phyloP scores from a whole-genome alignment of 2,888 invertebrate species.

The Leuctra nigra region DNA sequence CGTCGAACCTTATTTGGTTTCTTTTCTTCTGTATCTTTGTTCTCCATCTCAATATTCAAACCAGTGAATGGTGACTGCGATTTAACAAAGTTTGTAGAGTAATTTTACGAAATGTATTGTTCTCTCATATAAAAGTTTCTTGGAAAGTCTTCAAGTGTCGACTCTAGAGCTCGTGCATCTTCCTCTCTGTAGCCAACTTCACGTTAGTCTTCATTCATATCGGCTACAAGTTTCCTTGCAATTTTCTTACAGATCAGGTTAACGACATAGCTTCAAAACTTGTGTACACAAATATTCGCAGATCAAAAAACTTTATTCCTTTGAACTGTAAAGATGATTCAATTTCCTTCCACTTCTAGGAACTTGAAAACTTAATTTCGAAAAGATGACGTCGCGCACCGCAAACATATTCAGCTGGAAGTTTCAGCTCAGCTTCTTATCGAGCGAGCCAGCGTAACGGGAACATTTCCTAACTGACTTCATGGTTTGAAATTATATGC shows the following conservation, averaged over 20 bases:
- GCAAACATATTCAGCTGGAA: constrained; percentile 3
- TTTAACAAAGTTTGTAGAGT: constrained; percentile 7
- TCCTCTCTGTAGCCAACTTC: not conserved
- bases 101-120: constrained; percentile 3
- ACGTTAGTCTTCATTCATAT: not conserved
- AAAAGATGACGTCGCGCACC: not conserved
- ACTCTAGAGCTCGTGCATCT: not conserved
- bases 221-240: not conserved
- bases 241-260: constrained; percentile 1
- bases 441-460: not conserved
- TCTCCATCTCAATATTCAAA: not conserved
- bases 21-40: not conserved
- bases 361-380: constrained; percentile 10
- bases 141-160: not conserved
- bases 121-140: not conserved
- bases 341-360: constrained; percentile 6
- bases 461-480: not conserved
- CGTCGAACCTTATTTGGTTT: not conserved
- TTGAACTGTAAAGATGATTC: constrained; percentile 8
- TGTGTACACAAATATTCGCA: not conserved
- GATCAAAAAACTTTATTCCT: not conserved
- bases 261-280: constrained; percentile 6
- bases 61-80: constrained; percentile 4
- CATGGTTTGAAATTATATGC: no score
- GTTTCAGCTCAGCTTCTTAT: not conserved